Percentiles rank a stretch among this genome's conserved stretches.
phyloP scores from a whole-genome alignment of 1,140 invertebrate species.

The Drosophila trapezifrons region DNA sequence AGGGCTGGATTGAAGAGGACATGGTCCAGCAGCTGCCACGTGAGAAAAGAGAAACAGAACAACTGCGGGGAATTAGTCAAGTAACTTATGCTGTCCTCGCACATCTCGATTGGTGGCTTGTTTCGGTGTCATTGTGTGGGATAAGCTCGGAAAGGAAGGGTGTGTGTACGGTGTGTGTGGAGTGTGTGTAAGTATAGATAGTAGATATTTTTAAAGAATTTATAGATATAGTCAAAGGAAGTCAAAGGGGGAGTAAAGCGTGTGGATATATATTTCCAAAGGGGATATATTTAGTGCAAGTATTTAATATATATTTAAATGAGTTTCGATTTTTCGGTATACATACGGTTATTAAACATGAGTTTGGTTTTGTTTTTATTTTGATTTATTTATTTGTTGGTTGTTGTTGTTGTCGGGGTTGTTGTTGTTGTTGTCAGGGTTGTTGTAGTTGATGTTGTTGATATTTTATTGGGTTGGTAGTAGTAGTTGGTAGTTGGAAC shows the following conservation, averaged over 20 bases:
- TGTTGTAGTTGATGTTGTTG: constrained; percentile 65
- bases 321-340: constrained; percentile 36
- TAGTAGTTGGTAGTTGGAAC: constrained; percentile 36
- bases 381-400: not conserved
- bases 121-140: constrained; percentile 22
- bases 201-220: constrained; percentile 11
- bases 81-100: constrained; percentile 82
- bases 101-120: constrained; percentile 34
- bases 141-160: constrained; percentile 28
- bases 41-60: constrained; percentile 91
- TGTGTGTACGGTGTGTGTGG: constrained; percentile 14
- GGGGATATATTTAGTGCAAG: constrained; percentile 4
- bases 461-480: constrained; percentile 37
- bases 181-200: constrained; percentile 1
- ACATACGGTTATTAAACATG: constrained; percentile 49
- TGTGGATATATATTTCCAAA: constrained; percentile 1
- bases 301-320: constrained; percentile 32
- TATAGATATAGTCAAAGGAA: constrained; percentile 8
- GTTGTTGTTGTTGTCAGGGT: constrained; percentile 56
- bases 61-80: constrained; percentile 86
- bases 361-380: constrained; percentile 20
- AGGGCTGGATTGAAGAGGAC: constrained; percentile 99
- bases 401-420: constrained; percentile 30
- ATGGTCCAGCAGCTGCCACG: constrained; percentile 98
- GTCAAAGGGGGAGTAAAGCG: constrained; percentile 11